Evolutionary conservation across 2,113 vertebrate species (phyloP).

Genomic region (Nestor notabilis): DNA sequence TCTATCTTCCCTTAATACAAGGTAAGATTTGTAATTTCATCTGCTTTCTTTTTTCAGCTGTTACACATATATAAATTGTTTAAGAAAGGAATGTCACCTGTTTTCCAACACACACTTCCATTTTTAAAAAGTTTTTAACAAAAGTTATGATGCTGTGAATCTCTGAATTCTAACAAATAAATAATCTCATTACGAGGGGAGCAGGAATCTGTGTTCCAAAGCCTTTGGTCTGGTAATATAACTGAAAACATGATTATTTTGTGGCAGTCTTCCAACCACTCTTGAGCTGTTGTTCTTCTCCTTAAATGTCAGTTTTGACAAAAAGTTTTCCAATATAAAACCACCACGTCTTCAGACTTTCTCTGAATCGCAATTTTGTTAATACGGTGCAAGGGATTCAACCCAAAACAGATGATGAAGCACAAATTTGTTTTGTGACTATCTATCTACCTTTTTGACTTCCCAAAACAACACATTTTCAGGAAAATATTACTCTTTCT

Average conservation of each 20-base stretch:
- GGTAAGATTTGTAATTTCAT: conserved; percentile 68
- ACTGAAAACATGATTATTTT: background rate
- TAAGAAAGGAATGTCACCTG: background rate
- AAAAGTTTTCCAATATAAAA: background rate
- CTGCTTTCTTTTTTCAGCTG: background rate
- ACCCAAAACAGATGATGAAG: background rate
- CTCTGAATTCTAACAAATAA: background rate
- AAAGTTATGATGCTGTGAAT: background rate
- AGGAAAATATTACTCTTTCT: background rate
- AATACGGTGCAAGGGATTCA: background rate
- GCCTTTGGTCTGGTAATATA: background rate
- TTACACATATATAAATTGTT: background rate
- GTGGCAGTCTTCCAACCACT: background rate
- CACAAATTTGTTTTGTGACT: background rate
- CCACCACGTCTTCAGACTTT: background rate
- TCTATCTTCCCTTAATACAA: conserved; percentile 95
- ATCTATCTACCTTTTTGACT: background rate
- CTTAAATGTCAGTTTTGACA: background rate
- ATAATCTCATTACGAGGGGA: background rate
- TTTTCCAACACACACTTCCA: background rate
- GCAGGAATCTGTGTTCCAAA: background rate
- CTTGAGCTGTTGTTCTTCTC: background rate
- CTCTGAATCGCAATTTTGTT: background rate
- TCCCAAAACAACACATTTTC: background rate
- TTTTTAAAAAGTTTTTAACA: background rate